A percentile compares a stretch with the other conserved stretches of the same genome.
Conservation (phyloP, 2,888 invertebrate genomes). For the Lottia scabra region DNA sequence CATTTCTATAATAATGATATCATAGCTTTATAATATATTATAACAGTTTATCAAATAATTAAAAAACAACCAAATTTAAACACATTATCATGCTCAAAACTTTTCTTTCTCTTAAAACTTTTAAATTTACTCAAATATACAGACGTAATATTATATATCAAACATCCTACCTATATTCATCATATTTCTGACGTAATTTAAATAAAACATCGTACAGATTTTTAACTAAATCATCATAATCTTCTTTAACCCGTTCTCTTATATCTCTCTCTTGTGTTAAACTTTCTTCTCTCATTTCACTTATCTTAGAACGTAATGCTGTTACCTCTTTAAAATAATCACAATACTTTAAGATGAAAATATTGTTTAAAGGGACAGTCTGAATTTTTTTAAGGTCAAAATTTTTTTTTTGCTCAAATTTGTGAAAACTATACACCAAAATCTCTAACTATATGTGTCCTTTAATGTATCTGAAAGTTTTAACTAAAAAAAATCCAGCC, state of each 20-base stretch:
- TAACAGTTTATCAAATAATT: not conserved
- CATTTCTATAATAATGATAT: conserved; percentile 35
- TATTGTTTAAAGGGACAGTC: too few species aligned
- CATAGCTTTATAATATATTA: not conserved
- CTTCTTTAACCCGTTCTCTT: conserved; percentile 61
- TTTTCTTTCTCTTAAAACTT: too few species aligned
- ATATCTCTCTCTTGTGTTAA: conserved; percentile 59
- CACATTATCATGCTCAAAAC: too few species aligned
- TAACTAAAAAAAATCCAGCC: too few species aligned
- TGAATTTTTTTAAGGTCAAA: too few species aligned
- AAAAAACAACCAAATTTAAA: not conserved
- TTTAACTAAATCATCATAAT: conserved; percentile 65
- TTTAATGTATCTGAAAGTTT: too few species aligned
- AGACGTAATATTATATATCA: too few species aligned
- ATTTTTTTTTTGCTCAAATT: too few species aligned
- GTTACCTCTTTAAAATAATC: conserved; percentile 55
- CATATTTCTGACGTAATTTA: conserved; percentile 63
- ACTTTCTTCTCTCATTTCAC: conserved; percentile 61
- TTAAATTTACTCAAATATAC: too few species aligned
- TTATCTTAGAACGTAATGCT: conserved; percentile 64
- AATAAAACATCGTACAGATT: conserved; percentile 62
- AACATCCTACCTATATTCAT: conserved; percentile 60
- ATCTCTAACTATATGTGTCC: too few species aligned
- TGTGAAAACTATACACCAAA: too few species aligned
- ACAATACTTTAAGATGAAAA: not conserved